A percentile compares a stretch with the other conserved stretches of the same genome.
phyloP scores from a whole-genome alignment of 1,140 invertebrate genomes.

The Aculops lycopersici region DNA sequence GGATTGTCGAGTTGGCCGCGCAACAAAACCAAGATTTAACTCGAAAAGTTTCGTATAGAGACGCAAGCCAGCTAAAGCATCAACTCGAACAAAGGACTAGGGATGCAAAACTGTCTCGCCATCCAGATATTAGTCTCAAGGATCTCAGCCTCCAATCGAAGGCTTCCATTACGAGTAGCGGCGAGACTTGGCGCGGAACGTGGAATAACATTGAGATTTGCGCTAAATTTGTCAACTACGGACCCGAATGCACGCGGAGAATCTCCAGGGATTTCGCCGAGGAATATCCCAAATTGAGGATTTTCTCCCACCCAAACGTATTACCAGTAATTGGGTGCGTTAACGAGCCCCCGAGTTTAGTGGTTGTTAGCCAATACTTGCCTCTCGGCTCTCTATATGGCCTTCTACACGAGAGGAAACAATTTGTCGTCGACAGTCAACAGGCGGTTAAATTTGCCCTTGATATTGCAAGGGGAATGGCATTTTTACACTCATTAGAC shows the following conservation, averaged over 20 bases:
- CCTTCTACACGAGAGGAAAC: conserved; percentile 55
- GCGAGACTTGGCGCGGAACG: conserved; percentile 65
- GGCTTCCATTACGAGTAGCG: conserved; percentile 54
- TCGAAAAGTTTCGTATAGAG: conserved; percentile 83
- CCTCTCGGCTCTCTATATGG: conserved; percentile 69
- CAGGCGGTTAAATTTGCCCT: conserved; percentile 65
- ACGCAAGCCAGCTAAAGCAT: conserved; percentile 78
- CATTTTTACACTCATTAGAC: conserved; percentile 74
- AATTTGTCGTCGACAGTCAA: conserved; percentile 71
- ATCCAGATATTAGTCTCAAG: conserved; percentile 80
- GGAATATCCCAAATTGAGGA: conserved; percentile 80
- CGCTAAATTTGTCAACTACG: conserved; percentile 58
- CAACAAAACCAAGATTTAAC: conserved; percentile 55
- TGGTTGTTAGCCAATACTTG: conserved; percentile 82
- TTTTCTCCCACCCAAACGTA: conserved; percentile 94
- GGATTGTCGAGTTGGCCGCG: conserved; percentile 44
- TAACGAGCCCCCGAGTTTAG: conserved; percentile 62
- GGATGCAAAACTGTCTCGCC: conserved; percentile 76
- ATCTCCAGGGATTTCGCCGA: conserved; percentile 90
- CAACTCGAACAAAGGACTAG: conserved; percentile 64
- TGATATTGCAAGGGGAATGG: conserved; percentile 79
- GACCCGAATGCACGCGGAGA: conserved; percentile 18
- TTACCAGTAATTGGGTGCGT: conserved; percentile 81
- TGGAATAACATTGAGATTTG: conserved; percentile 75
- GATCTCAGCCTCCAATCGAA: conserved; percentile 54